Conservation (phyloP, 2,113 vertebrate genomes). For the Pedionomus torquatus region DNA sequence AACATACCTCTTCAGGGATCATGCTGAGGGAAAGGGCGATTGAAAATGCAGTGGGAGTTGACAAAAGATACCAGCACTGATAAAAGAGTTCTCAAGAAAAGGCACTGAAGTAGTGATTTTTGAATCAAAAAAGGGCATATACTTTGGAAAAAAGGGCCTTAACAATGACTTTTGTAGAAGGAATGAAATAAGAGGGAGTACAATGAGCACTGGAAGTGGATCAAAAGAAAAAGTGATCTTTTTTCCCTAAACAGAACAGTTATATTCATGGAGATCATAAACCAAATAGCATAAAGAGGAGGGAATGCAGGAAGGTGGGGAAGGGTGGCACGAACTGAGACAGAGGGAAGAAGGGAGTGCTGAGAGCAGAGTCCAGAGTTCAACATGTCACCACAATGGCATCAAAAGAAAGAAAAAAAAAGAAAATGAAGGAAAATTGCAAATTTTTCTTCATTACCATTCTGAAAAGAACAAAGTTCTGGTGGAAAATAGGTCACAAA, state of each 20-base stretch:
- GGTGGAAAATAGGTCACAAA: not conserved
- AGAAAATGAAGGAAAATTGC: not conserved
- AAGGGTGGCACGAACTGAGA: not conserved
- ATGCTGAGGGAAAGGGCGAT: not conserved
- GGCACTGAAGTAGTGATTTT: constrained; percentile 22
- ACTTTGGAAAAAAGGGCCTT: not conserved
- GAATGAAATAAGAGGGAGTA: constrained; percentile 7
- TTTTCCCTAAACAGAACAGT: constrained; percentile 25
- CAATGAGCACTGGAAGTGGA: constrained; percentile 20
- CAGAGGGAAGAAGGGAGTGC: not conserved
- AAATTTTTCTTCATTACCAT: not conserved
- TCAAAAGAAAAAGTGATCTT: constrained; percentile 17
- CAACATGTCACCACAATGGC: not conserved
- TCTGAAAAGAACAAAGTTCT: constrained; percentile 16
- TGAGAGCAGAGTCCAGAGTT: not conserved
- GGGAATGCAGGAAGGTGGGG: not conserved
- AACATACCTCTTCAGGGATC: not conserved
- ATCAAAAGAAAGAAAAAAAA: not conserved
- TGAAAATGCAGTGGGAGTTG: constrained; percentile 39
- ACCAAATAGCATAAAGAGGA: constrained; percentile 20
- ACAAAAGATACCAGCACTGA: constrained; percentile 37
- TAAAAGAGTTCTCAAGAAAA: constrained; percentile 36
- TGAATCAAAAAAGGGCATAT: not conserved
- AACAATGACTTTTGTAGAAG: constrained; percentile 17
- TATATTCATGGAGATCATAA: constrained; percentile 32